Percentiles rank a stretch among this genome's conserved stretches.
phyloP scores from a whole-genome alignment of 2,888 invertebrate species.

The Lochmaea crataegi region DNA sequence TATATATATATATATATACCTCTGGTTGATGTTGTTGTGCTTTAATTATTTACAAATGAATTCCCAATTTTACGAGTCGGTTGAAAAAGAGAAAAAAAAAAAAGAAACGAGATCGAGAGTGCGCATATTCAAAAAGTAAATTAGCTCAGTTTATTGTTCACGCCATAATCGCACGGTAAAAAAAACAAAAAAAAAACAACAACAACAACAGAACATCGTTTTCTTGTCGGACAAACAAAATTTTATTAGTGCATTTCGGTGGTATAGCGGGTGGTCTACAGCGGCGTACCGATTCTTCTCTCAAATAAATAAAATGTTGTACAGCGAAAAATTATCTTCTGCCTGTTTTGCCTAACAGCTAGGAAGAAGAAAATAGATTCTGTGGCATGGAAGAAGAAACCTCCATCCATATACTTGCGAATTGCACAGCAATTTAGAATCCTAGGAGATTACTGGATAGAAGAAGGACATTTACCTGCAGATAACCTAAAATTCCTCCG shows the following conservation, averaged over 20 bases:
- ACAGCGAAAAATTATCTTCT: too few species aligned
- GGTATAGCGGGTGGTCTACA: slow-evolving; percentile 47
- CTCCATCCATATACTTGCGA: too few species aligned
- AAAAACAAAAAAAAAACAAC: slow-evolving; percentile 41
- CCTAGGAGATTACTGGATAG: too few species aligned
- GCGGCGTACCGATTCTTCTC: slow-evolving; percentile 13
- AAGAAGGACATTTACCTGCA: too few species aligned
- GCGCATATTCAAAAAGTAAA: slow-evolving; percentile 39
- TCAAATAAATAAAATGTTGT: too few species aligned
- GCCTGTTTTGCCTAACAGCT: too few species aligned
- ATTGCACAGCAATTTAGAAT: too few species aligned
- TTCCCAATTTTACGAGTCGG: slow-evolving; percentile 2
- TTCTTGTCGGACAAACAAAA: slow-evolving; percentile 43
- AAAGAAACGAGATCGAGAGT: background rate
- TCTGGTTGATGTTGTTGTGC: background rate
- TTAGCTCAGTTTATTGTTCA: slow-evolving; percentile 46
- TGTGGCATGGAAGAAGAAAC: too few species aligned
- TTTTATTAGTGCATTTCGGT: slow-evolving; percentile 47
- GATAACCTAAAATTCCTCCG: too few species aligned
- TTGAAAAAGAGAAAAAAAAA: background rate
- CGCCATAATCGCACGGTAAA: slow-evolving; percentile 40
- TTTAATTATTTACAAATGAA: slow-evolving; percentile 10
- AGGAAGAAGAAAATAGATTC: too few species aligned
- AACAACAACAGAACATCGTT: slow-evolving; percentile 23
- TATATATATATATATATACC: too few species aligned